phyloP scores from a whole-genome alignment of 2,113 vertebrate species.

The Psephotus haematonotus region DNA sequence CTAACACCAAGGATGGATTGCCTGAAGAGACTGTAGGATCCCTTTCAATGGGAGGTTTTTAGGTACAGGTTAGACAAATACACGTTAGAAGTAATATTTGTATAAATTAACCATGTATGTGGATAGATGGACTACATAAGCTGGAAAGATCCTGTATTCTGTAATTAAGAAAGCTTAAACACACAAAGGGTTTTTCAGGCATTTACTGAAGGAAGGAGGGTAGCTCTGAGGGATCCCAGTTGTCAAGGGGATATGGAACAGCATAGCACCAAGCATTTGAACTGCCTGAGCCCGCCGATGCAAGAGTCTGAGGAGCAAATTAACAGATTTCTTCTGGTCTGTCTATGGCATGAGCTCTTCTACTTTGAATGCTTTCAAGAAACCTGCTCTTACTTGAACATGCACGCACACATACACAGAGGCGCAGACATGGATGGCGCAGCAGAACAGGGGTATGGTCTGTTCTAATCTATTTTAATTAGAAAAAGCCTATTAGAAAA shows the following conservation, averaged over 20 bases:
- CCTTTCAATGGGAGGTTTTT: background rate
- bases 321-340: background rate
- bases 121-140: background rate
- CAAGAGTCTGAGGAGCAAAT: background rate
- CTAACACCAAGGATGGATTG: background rate
- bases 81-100: background rate
- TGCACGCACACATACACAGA: background rate
- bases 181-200: background rate
- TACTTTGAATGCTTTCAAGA: background rate
- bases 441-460: background rate
- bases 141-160: background rate
- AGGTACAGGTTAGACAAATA: background rate
- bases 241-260: background rate
- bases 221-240: background rate
- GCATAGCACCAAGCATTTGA: background rate
- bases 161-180: background rate
- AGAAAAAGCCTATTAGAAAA: background rate
- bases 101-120: background rate
- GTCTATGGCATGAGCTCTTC: background rate
- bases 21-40: background rate
- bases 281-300: rapidly evolving
- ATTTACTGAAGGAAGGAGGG: background rate
- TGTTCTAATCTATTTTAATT: background rate
- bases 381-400: background rate
- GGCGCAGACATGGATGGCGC: rapidly evolving